Base-by-base conservation (phyloP, 2,797 vertebrate species). In the Parauchenoglanis punctatus region DNA sequence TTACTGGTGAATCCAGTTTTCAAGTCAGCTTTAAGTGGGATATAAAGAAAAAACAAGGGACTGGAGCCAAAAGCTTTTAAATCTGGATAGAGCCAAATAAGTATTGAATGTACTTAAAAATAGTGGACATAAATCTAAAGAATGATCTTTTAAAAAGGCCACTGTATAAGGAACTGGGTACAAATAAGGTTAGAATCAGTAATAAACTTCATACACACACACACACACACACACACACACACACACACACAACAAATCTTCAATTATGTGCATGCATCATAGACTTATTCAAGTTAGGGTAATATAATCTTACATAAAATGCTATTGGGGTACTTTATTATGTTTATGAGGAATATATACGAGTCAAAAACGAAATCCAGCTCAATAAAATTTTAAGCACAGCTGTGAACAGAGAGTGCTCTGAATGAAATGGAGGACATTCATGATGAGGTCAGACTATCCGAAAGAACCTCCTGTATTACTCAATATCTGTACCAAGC, bases 361-460 rank as follows among this genome's bases (percentile, higher is more conserved):
- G 5, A 35, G 12, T 54, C 5, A 84, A 73, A 56, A 35, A 17
- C 18, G 35, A 18, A 76, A n/a, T 76, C 46, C 23, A 76, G 46
- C 46, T 52, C 46, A 7, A 15, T n/a, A 76, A 76, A 54, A 13
- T 17, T 2, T 76, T 49, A 28, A 52, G 46, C 73, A 7, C 46
- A 54, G 73, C 73, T 76, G n/a, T 28, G 73, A 76, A 54, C 25
- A 76, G 40, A 3, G 15, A 28, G 13, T 28, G 12, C 75, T 77
- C 75, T 13, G 8, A 70, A 20, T 18, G 8, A 72, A 81, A 59
- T 86, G 40, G 23, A 81, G 35, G 44, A 70, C 25, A n/a, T 81
- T 35, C 31, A 35, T 63, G 67, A 87, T 63, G 78, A 82, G 67
- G 65, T 82, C 86, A 75, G 49, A 68, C n/a, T 67, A 20, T 84